Percentiles rank a stretch among this genome's conserved stretches.
These are phyloP conservation scores for Cyprinodon variegatus DNA, from an alignment of 2,113 vertebrate species.

Conservation along the genomic window DNA sequence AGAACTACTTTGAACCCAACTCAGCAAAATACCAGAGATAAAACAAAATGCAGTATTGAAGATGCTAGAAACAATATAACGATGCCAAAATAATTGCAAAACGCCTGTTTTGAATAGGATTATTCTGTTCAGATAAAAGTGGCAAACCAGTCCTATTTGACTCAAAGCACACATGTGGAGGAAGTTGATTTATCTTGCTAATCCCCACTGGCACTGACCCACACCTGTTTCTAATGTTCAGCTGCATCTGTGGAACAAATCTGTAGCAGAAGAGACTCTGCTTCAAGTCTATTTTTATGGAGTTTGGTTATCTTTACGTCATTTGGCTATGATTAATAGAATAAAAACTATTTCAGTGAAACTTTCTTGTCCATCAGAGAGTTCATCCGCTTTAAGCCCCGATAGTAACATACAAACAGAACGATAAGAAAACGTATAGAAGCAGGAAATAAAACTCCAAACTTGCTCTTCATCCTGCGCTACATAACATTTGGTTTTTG, in stretches of 20 bases:
- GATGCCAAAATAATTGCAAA: background rate
- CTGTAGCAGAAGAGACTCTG: background rate
- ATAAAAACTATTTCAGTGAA: background rate
- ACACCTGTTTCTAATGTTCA: conserved; percentile 1
- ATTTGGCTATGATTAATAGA: background rate
- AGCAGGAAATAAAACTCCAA: background rate
- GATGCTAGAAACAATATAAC: background rate
- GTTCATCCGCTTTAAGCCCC: background rate
- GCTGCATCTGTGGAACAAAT: conserved; percentile 14
- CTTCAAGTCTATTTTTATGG: background rate
- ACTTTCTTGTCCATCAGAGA: background rate
- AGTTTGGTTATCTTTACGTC: background rate
- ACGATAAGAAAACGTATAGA: too few relatives aligned
- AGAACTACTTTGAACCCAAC: background rate
- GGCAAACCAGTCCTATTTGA: background rate
- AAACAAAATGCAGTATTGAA: background rate
- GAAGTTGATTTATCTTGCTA: background rate
- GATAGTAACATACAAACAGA: background rate
- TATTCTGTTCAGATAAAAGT: background rate
- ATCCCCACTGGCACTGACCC: background rate
- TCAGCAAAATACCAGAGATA: background rate
- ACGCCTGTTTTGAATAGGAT: background rate
- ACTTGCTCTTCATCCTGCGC: background rate
- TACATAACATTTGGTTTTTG: background rate
- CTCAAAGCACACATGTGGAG: background rate